Base-by-base conservation (phyloP, 2,797 vertebrate species). In the Megaceryle alcyon region DNA sequence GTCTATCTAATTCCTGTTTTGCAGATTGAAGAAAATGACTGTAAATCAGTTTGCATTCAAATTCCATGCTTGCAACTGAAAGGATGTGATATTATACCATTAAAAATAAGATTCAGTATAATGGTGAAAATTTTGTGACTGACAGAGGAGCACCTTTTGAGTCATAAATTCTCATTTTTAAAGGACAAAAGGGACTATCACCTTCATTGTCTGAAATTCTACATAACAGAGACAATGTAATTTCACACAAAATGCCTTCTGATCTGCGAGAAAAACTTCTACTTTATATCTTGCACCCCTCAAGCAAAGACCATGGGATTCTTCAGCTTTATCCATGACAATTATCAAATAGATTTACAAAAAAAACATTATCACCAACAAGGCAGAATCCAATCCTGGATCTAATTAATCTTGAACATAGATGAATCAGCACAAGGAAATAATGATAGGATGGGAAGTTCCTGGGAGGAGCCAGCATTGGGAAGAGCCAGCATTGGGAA, bases 101-200 rank as follows among this genome's bases (percentile, higher is more conserved):
- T 79, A 94, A 94, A 93, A 94, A 66, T 53, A 85, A 88, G 56
- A 70, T 73, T 84, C 46, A 10, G 25, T 53, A 46, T 39, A 73
- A 89, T 12, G 37, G 60, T 65, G 73, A 85, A 90, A 75, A 82
- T 18, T 61, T 59, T 82, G 53, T 87, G 63, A 82, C 68, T 93
- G 90, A 92, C 53, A 96, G 73, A 31, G 13, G 19, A 87, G 68
- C 49, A 80, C n/a, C 56, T 93, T 91, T 89, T 87, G 75, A 91
- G 44, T 68, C 66, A 95, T 46, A 89, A 92, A 95, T 85, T 92
- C 79, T 73, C 44, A 92, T 91, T 91, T 97, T 91, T 70, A 83
- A 86, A 82, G 93, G 83, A 92, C 57, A 69, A 91, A 91, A 91
- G 57, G 75, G 53, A 91, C 76, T 78, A 94, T 68, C 60, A 75